Evolutionary conservation across 2,888 invertebrate species (phyloP), one percentile per base, ranked within the genome.

Genomic region (Andrena trimmerana): DNA sequence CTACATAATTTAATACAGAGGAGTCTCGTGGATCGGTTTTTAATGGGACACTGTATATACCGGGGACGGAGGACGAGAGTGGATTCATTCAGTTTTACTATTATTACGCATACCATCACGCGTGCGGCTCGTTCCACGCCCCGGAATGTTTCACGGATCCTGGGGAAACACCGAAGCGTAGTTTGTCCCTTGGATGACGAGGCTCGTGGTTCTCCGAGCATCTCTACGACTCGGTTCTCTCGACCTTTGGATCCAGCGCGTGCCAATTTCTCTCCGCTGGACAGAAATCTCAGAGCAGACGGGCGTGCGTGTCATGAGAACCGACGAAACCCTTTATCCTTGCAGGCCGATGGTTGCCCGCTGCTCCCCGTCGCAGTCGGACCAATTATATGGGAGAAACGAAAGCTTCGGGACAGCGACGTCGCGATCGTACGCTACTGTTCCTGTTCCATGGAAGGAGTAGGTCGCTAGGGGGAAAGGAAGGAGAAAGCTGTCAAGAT

Each of bases 71-170:
- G 36, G 81, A 68, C 57, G 78, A 78, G 77, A 67, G 81, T 78
- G 86, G 89, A 88, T 91, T 89, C 92, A 92, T 93, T 92, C 90
- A 90, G 86, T 93, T 92, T 93, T 92, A 93, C 92, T 92, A 93
- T 93, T 93, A 93, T 93, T 92, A 91, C 91, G 88, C 90, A 92
- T 91, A 89, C 92, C 91, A 90, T 92, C 91, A 91, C 91, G 92
- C 89, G 86, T 85, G 86, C 71, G 52, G 78, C 88, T 87, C 88
- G 83, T 90, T 88, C 88, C 80, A 71, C 72, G 79, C 84, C 71
- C 29, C 69, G 82, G 87, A 88, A 87, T 83, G 81, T 75, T 60
- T 59, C 59, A 24, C 48, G 63, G 68, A 60, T 20, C 50, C 65
- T 36, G 65, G 62, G 16, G 36, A 66, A 62, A 54, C 57, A 62